Base-by-base conservation (phyloP, 2,797 vertebrate species). In the Xiphophorus birchmanni region DNA sequence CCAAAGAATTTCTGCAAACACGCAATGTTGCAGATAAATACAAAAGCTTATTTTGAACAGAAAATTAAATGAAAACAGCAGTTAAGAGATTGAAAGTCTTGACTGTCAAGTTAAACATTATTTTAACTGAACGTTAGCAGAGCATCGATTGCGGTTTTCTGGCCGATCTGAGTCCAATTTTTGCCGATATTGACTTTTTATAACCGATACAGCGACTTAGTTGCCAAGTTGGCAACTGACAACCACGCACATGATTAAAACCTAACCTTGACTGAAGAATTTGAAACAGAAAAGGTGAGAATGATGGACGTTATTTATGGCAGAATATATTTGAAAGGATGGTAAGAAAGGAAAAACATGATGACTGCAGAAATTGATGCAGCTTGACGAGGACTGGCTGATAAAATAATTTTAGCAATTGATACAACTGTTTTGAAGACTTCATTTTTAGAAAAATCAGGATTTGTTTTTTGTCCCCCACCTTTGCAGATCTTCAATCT, bases 1-100 rank as follows among this genome's bases (percentile, higher is more conserved):
- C 97, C 97, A 32, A 98, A 98, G 78, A 94, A 94, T 32, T 96
- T 96, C 97, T 99, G 85, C 5, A 91, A 72, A 86, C 1, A 71
- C 26, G 0, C 45, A 48, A 65, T 35, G 15, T 2, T 4, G 10
- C 73, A 2, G 2, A 37, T 26, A 32, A 40, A 1, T 13, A 45
- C 13, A 50, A 56, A 71, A 10, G 0, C 0, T 29, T 18, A 0
- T 44, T n/a, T 42, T 18, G 1, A 37, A 17, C 37, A 10, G 4
- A 37, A 67, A 35, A 63, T 35, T 63, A 0, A 0, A 11, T n/a
- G 7, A 58, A 58, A 29, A 63, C 9, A 11, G 65, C 37, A 67
- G 2, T 67, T 40, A 21, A 67, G 8, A 40, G 21, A 23, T 4
- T 1, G 15, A 3, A 37, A 4, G 32, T 35, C 63, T 11, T 11